phyloP scores from a whole-genome alignment of 1,140 invertebrate genomes.

The Heliconius melpomene region DNA sequence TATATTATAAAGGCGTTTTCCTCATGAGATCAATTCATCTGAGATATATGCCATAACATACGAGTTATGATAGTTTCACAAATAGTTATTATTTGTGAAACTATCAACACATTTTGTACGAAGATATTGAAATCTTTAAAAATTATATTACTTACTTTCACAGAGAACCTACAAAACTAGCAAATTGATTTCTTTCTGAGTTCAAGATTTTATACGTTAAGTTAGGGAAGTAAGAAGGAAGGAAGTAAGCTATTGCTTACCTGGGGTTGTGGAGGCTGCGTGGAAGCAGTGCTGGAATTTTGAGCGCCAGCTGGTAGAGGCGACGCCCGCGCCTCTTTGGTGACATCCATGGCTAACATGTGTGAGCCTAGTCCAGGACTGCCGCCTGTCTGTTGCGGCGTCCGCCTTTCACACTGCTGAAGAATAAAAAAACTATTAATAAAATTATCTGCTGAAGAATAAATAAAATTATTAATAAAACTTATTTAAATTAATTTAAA shows the following conservation, averaged over 20 bases:
- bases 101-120: too few species aligned
- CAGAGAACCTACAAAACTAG: too few species aligned
- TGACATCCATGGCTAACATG: constrained; percentile 78
- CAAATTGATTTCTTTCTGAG: too few species aligned
- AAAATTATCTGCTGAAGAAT: neutral
- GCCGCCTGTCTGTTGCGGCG: constrained; percentile 69
- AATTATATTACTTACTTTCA: too few species aligned
- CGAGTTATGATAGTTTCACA: too few species aligned
- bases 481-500: too few species aligned
- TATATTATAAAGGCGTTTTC: too few species aligned
- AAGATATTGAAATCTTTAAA: too few species aligned
- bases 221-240: neutral
- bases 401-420: constrained; percentile 75
- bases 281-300: constrained; percentile 38
- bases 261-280: constrained; percentile 63
- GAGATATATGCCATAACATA: too few species aligned
- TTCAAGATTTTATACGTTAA: too few species aligned
- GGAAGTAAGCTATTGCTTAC: constrained; percentile 36
- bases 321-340: constrained; percentile 72
- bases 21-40: too few species aligned
- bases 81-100: too few species aligned
- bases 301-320: constrained; percentile 61
- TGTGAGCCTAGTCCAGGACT: constrained; percentile 66
- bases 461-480: neutral
- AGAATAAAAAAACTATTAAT: constrained; percentile 7